phyloP scores from a whole-genome alignment of 2,113 vertebrate genomes.

The Peucedramus taeniatus region DNA sequence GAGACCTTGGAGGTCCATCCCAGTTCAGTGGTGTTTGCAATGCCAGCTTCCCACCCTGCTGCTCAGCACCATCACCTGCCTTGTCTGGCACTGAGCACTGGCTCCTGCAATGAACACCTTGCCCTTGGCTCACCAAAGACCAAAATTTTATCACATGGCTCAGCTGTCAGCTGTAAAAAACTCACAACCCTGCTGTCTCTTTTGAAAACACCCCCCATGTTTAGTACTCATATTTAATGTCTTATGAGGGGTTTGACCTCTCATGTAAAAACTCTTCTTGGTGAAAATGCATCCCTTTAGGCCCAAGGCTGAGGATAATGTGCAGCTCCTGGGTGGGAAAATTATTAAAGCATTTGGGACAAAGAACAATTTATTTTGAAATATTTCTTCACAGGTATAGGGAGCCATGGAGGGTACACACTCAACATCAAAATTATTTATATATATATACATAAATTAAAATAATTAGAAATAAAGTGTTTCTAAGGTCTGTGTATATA shows the following conservation, averaged over 20 bases:
- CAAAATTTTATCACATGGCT: background rate
- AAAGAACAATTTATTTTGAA: background rate
- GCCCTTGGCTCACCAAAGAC: background rate
- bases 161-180: accelerated
- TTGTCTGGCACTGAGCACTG: background rate
- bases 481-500: background rate
- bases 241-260: background rate
- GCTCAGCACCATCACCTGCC: background rate
- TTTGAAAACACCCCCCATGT: background rate
- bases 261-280: background rate
- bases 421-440: background rate
- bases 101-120: background rate
- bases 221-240: background rate
- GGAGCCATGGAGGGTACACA: background rate
- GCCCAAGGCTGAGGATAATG: background rate
- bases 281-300: background rate
- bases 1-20: accelerated
- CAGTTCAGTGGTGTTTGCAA: accelerated
- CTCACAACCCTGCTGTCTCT: background rate
- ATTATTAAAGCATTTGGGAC: background rate
- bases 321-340: background rate
- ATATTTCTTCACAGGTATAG: background rate
- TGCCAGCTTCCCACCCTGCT: background rate
- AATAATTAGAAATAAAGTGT: no score
- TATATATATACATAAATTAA: background rate